A percentile compares a stretch with the other conserved stretches of the same genome.
Conservation (phyloP, 2,888 invertebrate species). For the Cephus pygmeus region DNA sequence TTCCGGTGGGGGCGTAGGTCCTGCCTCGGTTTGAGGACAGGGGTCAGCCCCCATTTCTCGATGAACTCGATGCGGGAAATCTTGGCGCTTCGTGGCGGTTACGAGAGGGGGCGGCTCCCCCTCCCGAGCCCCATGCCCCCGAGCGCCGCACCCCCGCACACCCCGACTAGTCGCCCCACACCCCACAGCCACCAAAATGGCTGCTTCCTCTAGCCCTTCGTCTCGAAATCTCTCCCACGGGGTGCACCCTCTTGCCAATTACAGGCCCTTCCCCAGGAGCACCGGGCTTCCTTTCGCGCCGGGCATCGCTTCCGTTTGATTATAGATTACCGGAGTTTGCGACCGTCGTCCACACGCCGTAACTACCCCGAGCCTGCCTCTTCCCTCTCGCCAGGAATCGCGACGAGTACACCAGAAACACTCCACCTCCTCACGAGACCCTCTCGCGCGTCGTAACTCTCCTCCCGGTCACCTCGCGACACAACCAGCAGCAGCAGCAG, state of each 20-base stretch:
- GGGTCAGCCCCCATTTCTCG: slow-evolving; percentile 98
- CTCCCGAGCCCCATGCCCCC: slow-evolving; percentile 72
- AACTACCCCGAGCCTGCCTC: slow-evolving; percentile 15
- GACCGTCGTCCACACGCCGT: slow-evolving; percentile 14
- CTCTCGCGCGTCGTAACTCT: slow-evolving; percentile 15
- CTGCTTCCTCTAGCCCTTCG: slow-evolving; percentile 46
- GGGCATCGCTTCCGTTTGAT: slow-evolving; percentile 18
- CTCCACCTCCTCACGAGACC: slow-evolving; percentile 16
- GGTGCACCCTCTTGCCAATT: slow-evolving; percentile 35
- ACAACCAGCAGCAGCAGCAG: slow-evolving; percentile 23
- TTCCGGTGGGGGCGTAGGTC: slow-evolving; percentile 84
- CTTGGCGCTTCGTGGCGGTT: slow-evolving; percentile 77
- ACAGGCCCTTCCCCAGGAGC: slow-evolving; percentile 17
- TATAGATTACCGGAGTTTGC: slow-evolving; percentile 9
- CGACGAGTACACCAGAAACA: not conserved
- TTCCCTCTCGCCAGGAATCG: slow-evolving; percentile 16
- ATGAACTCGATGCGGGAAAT: slow-evolving; percentile 98
- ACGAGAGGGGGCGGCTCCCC: slow-evolving; percentile 74
- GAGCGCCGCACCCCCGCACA: slow-evolving; percentile 58
- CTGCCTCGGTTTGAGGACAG: slow-evolving; percentile 96
- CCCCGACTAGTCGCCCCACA: slow-evolving; percentile 44
- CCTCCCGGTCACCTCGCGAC: slow-evolving; percentile 19
- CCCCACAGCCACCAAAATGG: slow-evolving; percentile 61
- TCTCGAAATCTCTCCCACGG: slow-evolving; percentile 28
- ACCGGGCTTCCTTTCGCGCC: slow-evolving; percentile 12